Percentiles rank a stretch among this genome's conserved stretches.
Evolutionary conservation across 2,113 vertebrate species (phyloP).

Genomic region (Bubo bubo): DNA sequence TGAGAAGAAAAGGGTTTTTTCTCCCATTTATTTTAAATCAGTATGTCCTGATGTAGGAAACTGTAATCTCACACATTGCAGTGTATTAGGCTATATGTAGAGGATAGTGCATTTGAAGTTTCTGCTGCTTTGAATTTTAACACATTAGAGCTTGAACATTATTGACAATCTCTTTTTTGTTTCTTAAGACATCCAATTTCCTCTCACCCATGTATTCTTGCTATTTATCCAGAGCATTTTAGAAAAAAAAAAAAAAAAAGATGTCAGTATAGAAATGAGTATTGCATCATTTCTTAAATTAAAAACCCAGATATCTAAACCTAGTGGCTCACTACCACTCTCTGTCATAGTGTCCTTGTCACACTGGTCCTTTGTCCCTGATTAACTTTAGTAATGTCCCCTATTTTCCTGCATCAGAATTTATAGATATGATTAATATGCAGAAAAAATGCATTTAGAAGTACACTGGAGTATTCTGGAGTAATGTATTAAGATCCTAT

Average conservation of each 20-base stretch:
- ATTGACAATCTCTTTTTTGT: neutral
- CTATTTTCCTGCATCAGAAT: conserved; percentile 4
- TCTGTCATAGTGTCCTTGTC: neutral
- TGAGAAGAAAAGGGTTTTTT: neutral
- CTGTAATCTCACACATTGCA: neutral
- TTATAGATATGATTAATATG: conserved; percentile 1
- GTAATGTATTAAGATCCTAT: neutral
- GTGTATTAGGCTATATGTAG: neutral
- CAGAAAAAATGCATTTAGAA: neutral
- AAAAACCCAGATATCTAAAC: neutral
- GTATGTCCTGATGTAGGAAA: neutral
- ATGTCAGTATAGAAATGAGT: neutral
- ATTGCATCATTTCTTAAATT: neutral
- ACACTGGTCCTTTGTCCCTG: neutral
- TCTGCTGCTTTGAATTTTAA: neutral
- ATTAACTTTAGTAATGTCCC: neutral
- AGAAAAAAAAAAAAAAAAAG: neutral
- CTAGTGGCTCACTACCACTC: neutral
- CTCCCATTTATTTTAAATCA: neutral
- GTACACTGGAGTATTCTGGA: neutral
- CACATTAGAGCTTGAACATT: neutral
- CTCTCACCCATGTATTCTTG: neutral
- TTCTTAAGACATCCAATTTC: neutral
- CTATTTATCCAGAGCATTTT: neutral
- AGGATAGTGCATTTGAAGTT: neutral